Conservation (phyloP, 2,113 vertebrate species). For the Choloepus hoffmanni region DNA sequence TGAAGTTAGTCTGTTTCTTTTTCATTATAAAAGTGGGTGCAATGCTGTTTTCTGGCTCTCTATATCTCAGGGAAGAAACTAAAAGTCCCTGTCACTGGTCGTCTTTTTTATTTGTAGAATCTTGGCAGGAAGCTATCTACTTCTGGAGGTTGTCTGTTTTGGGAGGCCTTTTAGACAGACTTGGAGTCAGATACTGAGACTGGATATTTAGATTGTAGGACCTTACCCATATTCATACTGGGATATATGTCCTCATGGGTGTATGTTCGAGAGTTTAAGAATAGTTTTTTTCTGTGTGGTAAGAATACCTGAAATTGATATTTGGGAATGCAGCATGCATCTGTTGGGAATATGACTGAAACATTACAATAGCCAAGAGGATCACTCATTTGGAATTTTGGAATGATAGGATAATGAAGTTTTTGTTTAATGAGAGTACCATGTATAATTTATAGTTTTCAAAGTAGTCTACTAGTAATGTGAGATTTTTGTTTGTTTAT, state of each 20-base stretch:
- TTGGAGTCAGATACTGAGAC: not conserved
- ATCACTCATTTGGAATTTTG: not conserved
- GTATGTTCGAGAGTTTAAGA: not conserved
- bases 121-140: not conserved
- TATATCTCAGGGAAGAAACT: not conserved
- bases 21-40: not conserved
- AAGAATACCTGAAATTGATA: not conserved
- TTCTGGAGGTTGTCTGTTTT: not conserved
- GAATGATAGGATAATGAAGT: not conserved
- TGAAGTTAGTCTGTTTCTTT: not conserved
- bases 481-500: not conserved
- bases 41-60: not conserved
- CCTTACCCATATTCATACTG: not conserved
- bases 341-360: not conserved
- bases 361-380: not conserved
- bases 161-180: not conserved
- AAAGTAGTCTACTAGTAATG: not conserved
- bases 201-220: not conserved
- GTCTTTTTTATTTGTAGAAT: not conserved
- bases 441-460: constrained; percentile 22
- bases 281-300: not conserved
- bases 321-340: not conserved
- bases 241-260: not conserved
- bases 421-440: not conserved
- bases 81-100: not conserved